phyloP scores from a whole-genome alignment of 2,113 vertebrate genomes.

The Clarias batrachus region DNA sequence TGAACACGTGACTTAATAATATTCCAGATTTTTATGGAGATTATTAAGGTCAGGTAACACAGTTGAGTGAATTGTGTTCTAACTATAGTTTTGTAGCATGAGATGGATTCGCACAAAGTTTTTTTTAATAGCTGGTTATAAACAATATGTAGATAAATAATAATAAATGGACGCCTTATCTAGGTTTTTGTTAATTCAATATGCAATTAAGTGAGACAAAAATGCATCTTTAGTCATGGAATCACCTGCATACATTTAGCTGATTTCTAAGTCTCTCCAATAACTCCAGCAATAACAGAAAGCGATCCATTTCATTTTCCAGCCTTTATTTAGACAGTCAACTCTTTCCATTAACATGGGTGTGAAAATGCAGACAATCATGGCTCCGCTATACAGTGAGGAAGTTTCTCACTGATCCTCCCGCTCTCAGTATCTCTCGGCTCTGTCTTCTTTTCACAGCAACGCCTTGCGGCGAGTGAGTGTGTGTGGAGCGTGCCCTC shows the following conservation, averaged over 20 bases:
- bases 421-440: background rate
- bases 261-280: background rate
- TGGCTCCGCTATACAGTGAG: conserved; percentile 8
- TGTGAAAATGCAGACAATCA: conserved; percentile 32
- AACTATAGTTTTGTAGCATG: background rate
- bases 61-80: background rate
- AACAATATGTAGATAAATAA: background rate
- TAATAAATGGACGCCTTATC: background rate
- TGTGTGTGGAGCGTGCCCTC: conserved; percentile 22
- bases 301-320: background rate
- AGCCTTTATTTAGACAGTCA: background rate
- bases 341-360: conserved; percentile 38
- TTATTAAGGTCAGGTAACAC: background rate
- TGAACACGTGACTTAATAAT: background rate
- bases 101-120: background rate
- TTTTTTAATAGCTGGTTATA: background rate
- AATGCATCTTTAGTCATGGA: background rate
- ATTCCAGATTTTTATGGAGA: background rate
- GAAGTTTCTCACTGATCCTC: conserved; percentile 18
- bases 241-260: background rate
- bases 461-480: conserved; percentile 34
- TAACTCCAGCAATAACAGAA: background rate
- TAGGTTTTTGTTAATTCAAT: background rate
- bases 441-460: conserved; percentile 39
- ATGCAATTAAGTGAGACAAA: background rate